Evolutionary conservation across 2,113 vertebrate genomes (phyloP).

Genomic region (Thomomys bottae): DNA sequence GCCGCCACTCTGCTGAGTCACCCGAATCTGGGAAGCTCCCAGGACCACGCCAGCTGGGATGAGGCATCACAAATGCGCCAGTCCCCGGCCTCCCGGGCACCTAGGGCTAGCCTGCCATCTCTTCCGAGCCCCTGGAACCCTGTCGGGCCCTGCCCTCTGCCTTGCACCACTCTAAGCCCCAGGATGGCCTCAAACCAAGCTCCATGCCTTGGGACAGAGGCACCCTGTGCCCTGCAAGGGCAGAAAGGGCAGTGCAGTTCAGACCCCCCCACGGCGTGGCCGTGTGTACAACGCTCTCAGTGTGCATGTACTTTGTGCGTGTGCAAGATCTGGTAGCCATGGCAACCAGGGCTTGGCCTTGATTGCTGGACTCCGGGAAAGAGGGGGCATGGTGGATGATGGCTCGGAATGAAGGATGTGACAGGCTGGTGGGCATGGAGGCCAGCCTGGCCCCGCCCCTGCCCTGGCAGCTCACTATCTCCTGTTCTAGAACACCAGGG

Average conservation of each 20-base stretch:
- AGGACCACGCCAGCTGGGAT: slow-evolving; percentile 35
- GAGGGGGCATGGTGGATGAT: not conserved
- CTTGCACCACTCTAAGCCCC: too few species aligned
- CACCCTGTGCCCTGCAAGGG: not conserved
- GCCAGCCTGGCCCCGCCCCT: not conserved
- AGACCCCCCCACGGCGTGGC: not conserved
- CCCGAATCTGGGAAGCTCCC: slow-evolving; percentile 65
- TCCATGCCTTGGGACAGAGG: not conserved
- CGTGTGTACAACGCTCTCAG: not conserved
- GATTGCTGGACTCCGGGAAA: slow-evolving; percentile 21
- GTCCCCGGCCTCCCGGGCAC: slow-evolving; percentile 14
- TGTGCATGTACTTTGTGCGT: not conserved
- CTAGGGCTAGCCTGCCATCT: too few species aligned
- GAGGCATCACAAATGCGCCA: slow-evolving; percentile 52
- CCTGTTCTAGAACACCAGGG: not conserved
- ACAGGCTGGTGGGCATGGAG: not conserved
- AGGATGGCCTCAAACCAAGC: not conserved
- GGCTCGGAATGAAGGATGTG: not conserved
- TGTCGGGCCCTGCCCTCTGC: accelerated
- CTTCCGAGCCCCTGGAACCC: too few species aligned
- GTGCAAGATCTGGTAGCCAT: not conserved
- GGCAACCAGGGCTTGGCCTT: slow-evolving; percentile 40
- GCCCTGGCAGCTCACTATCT: not conserved
- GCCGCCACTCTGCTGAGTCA: slow-evolving; percentile 69
- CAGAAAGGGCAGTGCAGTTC: not conserved